Base-by-base conservation (phyloP, 1,140 invertebrate species). In the Diorhabda carinulata region DNA sequence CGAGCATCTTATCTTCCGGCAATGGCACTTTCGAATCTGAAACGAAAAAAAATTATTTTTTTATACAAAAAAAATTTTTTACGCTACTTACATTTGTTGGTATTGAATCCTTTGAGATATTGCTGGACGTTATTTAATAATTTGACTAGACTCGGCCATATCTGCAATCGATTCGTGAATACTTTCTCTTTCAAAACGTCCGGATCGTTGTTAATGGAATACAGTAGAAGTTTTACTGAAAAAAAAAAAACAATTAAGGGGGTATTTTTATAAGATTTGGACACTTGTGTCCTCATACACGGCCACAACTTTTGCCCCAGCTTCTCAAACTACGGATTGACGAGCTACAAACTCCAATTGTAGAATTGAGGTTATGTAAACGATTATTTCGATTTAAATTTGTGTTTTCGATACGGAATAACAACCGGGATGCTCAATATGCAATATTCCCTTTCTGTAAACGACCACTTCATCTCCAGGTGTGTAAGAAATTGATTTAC, bases 121-220 rank as follows among this genome's bases (percentile, higher is more conserved):
- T 78, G 74, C 73, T 88, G 86, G n/a, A 93, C 81, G 71, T 84
- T 84, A 79, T 92, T 92, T 61, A 92, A 81, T 5, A 91, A 79
- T 76, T 90, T 89, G 72, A 90, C 90, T n/a, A 93, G 83, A 76
- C 91, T 90, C 8, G 88, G 87, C 91, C 91, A 93, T 70, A 94
- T 88, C 84, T 91, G 89, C 65, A 87, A 87, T 74, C 87, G 83
- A 58, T 86, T 86, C 43, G 84, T 84, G 80, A 93, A 90, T 65
- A 88, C 85, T 45, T 81, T 76, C 74, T 85, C 82, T 43, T 84
- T 80, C 47, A 91, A 79, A 71, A 87, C 80, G 59, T 82, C 81
- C 3, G 87, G 85, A 71, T 89, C 85, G 56, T 86, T 81, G 67
- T 81, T 79, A 65, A 91, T 81, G 91, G 91, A 94, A 73, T 91